These are phyloP conservation scores for Epicauta chinensis DNA, from an alignment of 1,140 invertebrate genomes.

Conservation along the genomic window DNA sequence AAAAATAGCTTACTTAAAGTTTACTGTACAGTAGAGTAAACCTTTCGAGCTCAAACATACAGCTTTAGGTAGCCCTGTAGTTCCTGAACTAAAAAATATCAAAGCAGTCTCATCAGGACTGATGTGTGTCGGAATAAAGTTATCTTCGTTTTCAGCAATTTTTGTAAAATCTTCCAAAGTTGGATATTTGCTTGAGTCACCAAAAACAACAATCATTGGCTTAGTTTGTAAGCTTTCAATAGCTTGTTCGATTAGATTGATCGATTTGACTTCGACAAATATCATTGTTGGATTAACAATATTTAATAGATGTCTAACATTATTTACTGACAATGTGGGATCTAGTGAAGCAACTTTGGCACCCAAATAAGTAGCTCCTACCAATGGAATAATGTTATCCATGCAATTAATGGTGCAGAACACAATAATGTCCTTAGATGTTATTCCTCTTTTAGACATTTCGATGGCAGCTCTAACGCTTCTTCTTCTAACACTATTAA, in stretches of 20 bases:
- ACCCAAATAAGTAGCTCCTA: conserved; percentile 44
- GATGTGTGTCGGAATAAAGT: conserved; percentile 13
- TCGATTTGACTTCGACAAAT: conserved; percentile 14
- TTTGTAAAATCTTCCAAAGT: conserved; percentile 16
- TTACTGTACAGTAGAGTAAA: neutral
- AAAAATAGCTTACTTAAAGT: no score
- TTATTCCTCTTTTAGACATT: conserved; percentile 41
- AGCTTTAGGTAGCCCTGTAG: conserved; percentile 71
- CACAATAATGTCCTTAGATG: conserved; percentile 42
- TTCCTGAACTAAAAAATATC: conserved; percentile 62
- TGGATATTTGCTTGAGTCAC: conserved; percentile 11
- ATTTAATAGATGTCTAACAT: conserved; percentile 9
- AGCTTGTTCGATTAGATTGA: conserved; percentile 13
- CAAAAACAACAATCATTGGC: conserved; percentile 18
- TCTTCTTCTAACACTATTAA: conserved; percentile 37
- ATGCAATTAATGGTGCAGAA: conserved; percentile 45
- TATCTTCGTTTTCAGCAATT: conserved; percentile 6
- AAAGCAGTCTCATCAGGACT: conserved; percentile 33
- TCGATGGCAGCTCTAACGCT: conserved; percentile 44
- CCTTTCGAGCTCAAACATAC: conserved; percentile 9
- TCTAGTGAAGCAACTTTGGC: conserved; percentile 21
- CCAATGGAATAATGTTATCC: conserved; percentile 45
- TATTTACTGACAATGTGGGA: conserved; percentile 3
- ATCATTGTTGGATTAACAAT: conserved; percentile 12
- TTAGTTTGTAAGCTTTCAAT: conserved; percentile 1